Percentiles rank a stretch among this genome's conserved stretches.
Conservation (phyloP, 2,888 invertebrate genomes). For the Chrysodeixis includens region DNA sequence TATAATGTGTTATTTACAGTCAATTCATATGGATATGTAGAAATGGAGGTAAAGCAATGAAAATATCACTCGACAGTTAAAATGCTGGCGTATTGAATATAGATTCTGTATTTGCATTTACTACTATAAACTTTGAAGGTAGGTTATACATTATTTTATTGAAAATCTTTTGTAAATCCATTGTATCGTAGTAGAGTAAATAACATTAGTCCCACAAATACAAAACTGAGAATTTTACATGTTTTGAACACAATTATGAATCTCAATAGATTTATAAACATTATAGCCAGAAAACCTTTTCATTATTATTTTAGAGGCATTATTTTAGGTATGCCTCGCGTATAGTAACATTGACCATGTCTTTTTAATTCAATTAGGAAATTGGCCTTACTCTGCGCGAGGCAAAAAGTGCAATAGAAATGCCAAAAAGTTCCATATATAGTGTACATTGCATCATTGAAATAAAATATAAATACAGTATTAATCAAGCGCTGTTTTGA, state of each 20-base stretch:
- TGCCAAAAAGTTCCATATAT: slow-evolving; percentile 17
- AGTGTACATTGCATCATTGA: slow-evolving; percentile 30
- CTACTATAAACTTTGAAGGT: no score
- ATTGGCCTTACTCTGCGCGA: slow-evolving; percentile 9
- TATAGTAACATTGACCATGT: not conserved
- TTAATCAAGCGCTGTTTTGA: slow-evolving; percentile 39
- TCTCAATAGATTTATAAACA: not conserved
- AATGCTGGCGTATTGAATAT: not conserved
- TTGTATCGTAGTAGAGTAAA: not conserved
- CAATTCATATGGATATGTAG: not conserved
- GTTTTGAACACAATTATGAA: slow-evolving; percentile 40
- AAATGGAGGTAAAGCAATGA: not conserved
- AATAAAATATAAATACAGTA: slow-evolving; percentile 32
- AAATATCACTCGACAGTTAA: not conserved
- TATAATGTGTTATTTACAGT: not conserved
- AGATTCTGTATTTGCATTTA: no score
- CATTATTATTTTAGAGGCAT: not conserved
- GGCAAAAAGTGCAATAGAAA: not conserved
- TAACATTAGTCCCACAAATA: slow-evolving; percentile 27
- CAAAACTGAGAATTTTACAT: slow-evolving; percentile 40
- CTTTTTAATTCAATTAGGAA: not conserved
- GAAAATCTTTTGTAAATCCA: no score
- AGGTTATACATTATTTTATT: no score
- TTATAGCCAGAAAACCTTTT: not conserved
- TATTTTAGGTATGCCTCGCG: not conserved